These are phyloP conservation scores for Pandion haliaetus DNA, from an alignment of 2,113 vertebrate species.

Conservation along the genomic window DNA sequence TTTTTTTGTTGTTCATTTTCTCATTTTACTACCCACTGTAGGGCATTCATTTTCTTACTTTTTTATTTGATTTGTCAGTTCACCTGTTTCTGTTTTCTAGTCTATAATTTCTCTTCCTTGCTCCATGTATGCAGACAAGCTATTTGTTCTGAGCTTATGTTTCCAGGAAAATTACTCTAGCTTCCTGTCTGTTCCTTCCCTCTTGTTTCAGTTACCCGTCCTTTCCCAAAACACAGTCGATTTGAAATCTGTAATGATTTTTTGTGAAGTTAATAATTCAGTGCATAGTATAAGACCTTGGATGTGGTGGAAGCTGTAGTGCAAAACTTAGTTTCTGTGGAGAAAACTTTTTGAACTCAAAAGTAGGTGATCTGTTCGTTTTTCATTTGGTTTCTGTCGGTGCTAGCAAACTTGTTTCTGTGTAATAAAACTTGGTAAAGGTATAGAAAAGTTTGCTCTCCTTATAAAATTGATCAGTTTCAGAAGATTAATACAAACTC, in stretches of 20 bases:
- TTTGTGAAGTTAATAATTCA: neutral
- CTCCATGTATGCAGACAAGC: neutral
- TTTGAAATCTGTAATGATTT: neutral
- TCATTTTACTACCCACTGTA: neutral
- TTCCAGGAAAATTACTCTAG: neutral
- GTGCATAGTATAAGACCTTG: neutral
- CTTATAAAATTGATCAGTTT: neutral
- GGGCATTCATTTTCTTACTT: neutral
- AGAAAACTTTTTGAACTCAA: neutral
- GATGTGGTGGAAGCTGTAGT: neutral
- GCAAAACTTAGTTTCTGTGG: neutral
- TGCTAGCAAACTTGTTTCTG: neutral
- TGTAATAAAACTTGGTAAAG: neutral
- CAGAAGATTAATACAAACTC: neutral
- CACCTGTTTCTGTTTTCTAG: neutral
- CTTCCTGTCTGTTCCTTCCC: rapidly evolving
- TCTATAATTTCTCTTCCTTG: neutral
- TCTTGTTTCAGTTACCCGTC: neutral
- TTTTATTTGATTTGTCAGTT: neutral
- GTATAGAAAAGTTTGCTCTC: neutral
- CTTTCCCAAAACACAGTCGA: neutral
- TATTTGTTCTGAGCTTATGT: neutral
- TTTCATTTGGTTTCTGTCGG: neutral
- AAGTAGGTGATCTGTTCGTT: neutral
- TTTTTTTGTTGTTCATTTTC: neutral